Evolutionary conservation across 2,888 invertebrate species (phyloP).

Genomic region (Himalopsyche japonica): DNA sequence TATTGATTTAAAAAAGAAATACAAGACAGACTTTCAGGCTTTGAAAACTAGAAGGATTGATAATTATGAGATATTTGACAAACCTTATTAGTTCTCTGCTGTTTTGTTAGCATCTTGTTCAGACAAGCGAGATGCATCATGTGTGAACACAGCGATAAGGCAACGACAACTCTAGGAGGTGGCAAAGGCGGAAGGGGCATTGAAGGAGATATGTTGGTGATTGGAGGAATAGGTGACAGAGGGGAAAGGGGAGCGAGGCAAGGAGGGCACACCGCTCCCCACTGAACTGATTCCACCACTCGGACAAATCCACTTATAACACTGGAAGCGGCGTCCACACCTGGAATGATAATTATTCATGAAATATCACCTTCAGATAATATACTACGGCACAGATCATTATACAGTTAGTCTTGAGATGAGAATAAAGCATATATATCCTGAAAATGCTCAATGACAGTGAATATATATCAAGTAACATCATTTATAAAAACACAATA

Average conservation of each 20-base stretch:
- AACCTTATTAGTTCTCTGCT: conserved; percentile 36
- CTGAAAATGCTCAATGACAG: too few species aligned
- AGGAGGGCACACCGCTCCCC: conserved; percentile 73
- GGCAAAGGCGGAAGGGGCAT: conserved; percentile 68
- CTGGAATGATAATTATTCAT: conserved; percentile 44
- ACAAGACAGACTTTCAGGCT: too few species aligned
- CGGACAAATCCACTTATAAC: conserved; percentile 72
- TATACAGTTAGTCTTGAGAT: too few species aligned
- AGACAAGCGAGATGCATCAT: conserved; percentile 81
- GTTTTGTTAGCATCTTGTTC: conserved; percentile 67
- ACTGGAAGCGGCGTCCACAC: conserved; percentile 56
- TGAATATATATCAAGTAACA: too few species aligned
- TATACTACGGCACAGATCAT: too few species aligned
- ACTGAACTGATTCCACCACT: conserved; percentile 66
- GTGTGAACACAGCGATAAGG: conserved; percentile 75
- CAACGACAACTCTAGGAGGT: conserved; percentile 59
- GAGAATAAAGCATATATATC: too few species aligned
- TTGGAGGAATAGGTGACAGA: conserved; percentile 58
- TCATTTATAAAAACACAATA: too few species aligned
- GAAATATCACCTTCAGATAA: too few species aligned
- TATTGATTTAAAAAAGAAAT: too few species aligned
- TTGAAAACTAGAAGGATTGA: too few species aligned
- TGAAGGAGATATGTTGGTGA: conserved; percentile 63
- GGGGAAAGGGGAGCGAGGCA: conserved; percentile 70
- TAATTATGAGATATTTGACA: background rate